Conservation (phyloP, 2,888 invertebrate species). For the Parasteatoda lunata region DNA sequence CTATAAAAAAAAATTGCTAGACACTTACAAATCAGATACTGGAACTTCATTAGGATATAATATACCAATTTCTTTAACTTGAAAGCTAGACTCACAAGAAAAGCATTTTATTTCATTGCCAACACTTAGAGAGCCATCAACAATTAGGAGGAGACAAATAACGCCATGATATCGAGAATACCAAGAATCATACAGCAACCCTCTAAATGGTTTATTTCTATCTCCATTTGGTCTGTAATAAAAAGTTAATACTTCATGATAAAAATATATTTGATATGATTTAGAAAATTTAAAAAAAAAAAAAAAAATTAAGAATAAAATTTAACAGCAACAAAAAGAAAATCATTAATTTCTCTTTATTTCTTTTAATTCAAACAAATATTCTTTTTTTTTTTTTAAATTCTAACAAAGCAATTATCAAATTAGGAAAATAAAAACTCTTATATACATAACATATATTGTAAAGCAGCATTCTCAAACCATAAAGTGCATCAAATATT, state of each 20-base stretch:
- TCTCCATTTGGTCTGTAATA: slow-evolving; percentile 73
- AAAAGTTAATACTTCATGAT: neutral
- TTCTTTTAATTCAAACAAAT: no score
- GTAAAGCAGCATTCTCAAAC: no score
- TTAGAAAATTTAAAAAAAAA: neutral
- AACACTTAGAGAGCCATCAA: slow-evolving; percentile 83
- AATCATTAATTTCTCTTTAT: no score
- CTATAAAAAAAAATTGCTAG: no score
- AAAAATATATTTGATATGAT: no score
- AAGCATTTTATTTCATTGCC: slow-evolving; percentile 81
- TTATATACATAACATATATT: no score
- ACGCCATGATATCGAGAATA: slow-evolving; percentile 91
- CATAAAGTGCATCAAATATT: no score
- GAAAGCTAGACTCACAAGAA: slow-evolving; percentile 84
- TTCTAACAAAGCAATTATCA: no score
- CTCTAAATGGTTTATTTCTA: slow-evolving; percentile 80
- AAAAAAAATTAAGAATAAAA: no score
- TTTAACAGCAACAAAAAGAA: neutral
- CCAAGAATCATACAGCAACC: slow-evolving; percentile 94
- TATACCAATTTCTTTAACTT: slow-evolving; percentile 85
- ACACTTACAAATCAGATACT: slow-evolving; percentile 78
- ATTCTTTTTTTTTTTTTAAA: no score
- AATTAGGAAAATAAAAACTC: no score
- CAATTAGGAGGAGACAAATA: slow-evolving; percentile 84
- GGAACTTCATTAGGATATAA: slow-evolving; percentile 84